Base-by-base conservation (phyloP, 2,797 vertebrate species). In the Oryzias sinensis region DNA sequence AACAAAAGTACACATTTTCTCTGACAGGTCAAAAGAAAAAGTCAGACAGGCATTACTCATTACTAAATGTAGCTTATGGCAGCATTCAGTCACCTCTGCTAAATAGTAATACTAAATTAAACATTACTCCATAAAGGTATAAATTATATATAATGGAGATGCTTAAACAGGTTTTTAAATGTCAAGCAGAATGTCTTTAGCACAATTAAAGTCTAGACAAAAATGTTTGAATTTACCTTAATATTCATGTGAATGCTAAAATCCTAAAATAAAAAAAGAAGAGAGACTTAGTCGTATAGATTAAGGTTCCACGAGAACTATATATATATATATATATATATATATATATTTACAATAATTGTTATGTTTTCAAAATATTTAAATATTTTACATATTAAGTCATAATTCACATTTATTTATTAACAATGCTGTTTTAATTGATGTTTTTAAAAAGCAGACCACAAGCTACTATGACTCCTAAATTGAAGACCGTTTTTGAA, bases 401-500 rank as follows among this genome's bases (percentile, higher is more conserved):
- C 11, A 37, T 37, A 11, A 11, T 37, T 37, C 33, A 37, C 0
- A 11, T 37, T 37, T 37, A 37, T 11, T 11, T n/a, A 33, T 14
- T 24, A 18, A 2, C 29, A 56, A 24, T 6, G 6, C 58, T 40
- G 54, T 4, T 53, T 56, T 71, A 18, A 51, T 61, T 54, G 4
- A 56, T 62, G 41, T 18, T 27, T 66, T 18, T 74, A 67, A 80
- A 70, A 27, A 46, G 37, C 60, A 56, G 59, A 65, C 76, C 71
- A 62, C 65, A 47, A 44, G 58, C 69, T 80, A 59, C 77, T 62
- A 84, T 74, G 64, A 45, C 65, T 80, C 79, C 68, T 74, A 62
- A 82, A 82, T 71, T 62, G 59, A 69, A 87, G 65, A 74, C 72
- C 59, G 57, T 83, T 87, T 71, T 65, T 14, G 70, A 78, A 68